Evolutionary conservation across 2,888 invertebrate species (phyloP).

Genomic region (Ophion ventricosus): DNA sequence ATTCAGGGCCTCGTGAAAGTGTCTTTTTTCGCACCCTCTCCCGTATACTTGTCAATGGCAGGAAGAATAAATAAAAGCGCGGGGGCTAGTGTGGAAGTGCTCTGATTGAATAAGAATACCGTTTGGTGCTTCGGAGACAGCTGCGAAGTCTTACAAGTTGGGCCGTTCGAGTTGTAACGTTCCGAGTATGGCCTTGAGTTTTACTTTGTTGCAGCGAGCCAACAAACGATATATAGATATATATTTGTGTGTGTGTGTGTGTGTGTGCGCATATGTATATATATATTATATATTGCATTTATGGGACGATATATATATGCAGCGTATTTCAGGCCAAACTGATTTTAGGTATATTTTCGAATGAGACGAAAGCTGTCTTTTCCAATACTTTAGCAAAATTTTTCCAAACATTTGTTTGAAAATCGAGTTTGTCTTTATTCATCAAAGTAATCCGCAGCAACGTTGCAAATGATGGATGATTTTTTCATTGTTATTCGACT

Average conservation of each 20-base stretch:
- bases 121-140: constrained; percentile 66
- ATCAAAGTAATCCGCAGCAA: too few species aligned
- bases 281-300: too few species aligned
- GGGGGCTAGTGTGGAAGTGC: constrained; percentile 28
- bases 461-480: too few species aligned
- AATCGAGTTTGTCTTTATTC: too few species aligned
- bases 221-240: too few species aligned
- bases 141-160: constrained; percentile 76
- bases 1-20: constrained; percentile 39
- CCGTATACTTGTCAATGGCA: neutral
- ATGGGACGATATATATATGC: too few species aligned
- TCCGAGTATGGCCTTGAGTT: constrained; percentile 75
- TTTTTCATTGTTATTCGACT: too few species aligned
- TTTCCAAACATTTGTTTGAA: too few species aligned
- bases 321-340: neutral
- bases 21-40: constrained; percentile 48
- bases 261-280: constrained; percentile 44
- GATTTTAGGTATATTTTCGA: too few species aligned
- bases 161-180: constrained; percentile 51
- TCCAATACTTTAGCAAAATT: too few species aligned
- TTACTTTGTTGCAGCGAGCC: constrained; percentile 71
- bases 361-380: too few species aligned
- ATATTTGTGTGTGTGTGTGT: too few species aligned
- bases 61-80: neutral
- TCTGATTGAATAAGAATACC: constrained; percentile 61